A percentile compares a stretch with the other conserved stretches of the same genome.
These are phyloP conservation scores for Alligator sinensis DNA, from an alignment of 2,113 vertebrate genomes.

Conservation along the genomic window DNA sequence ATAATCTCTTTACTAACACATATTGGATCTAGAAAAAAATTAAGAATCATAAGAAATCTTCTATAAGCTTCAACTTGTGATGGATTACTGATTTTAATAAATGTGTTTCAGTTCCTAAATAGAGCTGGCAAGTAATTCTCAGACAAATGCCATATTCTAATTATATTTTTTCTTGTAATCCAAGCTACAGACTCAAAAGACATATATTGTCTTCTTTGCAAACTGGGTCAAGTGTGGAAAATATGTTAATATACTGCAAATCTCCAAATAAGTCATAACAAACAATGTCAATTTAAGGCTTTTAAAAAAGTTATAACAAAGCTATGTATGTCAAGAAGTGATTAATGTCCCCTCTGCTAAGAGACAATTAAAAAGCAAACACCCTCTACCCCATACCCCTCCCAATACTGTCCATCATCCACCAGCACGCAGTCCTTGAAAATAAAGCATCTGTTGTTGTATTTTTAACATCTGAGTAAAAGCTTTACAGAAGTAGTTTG, in stretches of 20 bases:
- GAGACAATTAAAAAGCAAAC: neutral
- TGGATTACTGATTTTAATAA: constrained; percentile 75
- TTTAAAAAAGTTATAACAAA: neutral
- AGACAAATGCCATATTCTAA: constrained; percentile 74
- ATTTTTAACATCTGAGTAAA: neutral
- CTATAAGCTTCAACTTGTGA: constrained; percentile 66
- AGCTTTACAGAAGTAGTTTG: neutral
- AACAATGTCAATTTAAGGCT: neutral
- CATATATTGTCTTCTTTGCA: constrained; percentile 20
- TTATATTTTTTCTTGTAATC: constrained; percentile 73
- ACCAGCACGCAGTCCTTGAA: neutral
- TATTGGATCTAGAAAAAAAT: constrained; percentile 57
- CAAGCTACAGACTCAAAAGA: constrained; percentile 68
- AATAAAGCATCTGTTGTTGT: neutral
- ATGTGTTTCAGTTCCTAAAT: constrained; percentile 63
- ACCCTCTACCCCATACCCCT: neutral
- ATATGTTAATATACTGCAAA: constrained; percentile 38
- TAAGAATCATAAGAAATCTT: constrained; percentile 71
- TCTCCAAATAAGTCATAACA: constrained; percentile 16
- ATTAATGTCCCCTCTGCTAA: neutral
- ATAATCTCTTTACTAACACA: constrained; percentile 77
- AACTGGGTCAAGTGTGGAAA: constrained; percentile 69
- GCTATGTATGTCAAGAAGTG: neutral
- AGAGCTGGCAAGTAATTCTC: neutral
- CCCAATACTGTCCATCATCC: no score